Evolutionary conservation across 2,797 vertebrate species (phyloP), one percentile per base, ranked within the genome.

Genomic region (Sebastolobus altivelis): DNA sequence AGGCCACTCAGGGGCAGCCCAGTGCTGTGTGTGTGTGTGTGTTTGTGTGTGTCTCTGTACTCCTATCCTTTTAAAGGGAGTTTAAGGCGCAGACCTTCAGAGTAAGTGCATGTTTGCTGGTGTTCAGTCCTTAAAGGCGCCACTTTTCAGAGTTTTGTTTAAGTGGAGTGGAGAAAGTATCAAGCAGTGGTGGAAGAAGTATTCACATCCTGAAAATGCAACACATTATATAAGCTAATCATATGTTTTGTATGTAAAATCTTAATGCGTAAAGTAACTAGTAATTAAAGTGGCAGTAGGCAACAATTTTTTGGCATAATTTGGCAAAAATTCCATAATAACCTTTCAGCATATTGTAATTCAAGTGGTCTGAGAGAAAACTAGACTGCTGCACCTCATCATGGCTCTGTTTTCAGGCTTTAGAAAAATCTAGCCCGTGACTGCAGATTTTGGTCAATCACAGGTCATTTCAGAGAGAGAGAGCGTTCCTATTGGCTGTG

Each of bases 1-100:
- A 11, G 80, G 77, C 52, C 83, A 90, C 90, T 90, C 85, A 29
- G 82, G 77, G 88, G 83, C 72, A 65, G 63, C 46, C 80, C 72
- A 65, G 54, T 55, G 13, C 62, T 67, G 3, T 77, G 37, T 75
- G 37, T 72, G 66, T 61, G 38, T 74, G 46, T 83, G 77, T 71
- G 75, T 69, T 58, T 72, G 55, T 65, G 43, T 56, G 43, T 56
- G 55, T 46, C 33, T 33, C 7, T 56, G 22, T 60, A n/a, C 22
- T 38, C 46, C 8, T 54, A 49, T 83, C 61, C 14, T 70, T 78
- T 65, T 54, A 58, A 74, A 77, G 52, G 29, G 43, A 33, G 27
- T 81, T 67, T 49, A 27, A 76, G 55, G 38, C 69, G 33, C 6
- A 83, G 70, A 80, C 74, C 33, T 73, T 63, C 31, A 49, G 40